These are phyloP conservation scores for Gisinianus flammeolus DNA, from an alignment of 2,888 invertebrate genomes.

Conservation along the genomic window DNA sequence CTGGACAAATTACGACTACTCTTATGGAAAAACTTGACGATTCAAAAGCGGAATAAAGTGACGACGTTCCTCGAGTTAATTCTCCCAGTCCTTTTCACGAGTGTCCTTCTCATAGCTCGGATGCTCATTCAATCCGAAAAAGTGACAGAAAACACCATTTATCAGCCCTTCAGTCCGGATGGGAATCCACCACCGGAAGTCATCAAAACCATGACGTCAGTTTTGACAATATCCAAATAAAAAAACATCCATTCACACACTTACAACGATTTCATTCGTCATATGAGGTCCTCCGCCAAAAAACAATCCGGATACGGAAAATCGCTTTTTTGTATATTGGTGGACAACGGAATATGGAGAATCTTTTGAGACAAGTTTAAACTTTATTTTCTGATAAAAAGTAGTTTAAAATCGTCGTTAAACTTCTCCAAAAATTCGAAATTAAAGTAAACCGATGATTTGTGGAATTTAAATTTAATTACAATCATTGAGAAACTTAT, in stretches of 20 bases:
- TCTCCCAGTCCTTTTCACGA: conserved; percentile 71
- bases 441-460: too few relatives aligned
- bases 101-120: conserved; percentile 74
- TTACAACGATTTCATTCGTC: conserved; percentile 15
- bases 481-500: too few relatives aligned
- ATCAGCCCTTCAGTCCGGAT: conserved; percentile 59
- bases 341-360: too few relatives aligned
- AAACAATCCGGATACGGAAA: too few relatives aligned
- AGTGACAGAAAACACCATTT: conserved; percentile 60
- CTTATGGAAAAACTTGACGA: conserved; percentile 79
- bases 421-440: too few relatives aligned
- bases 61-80: conserved; percentile 62
- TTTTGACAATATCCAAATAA: too few relatives aligned
- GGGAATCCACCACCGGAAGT: conserved; percentile 36
- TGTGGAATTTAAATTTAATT: too few relatives aligned
- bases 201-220: conserved; percentile 46
- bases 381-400: too few relatives aligned
- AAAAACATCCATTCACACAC: conserved; percentile 43
- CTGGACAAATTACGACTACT: conserved; percentile 66
- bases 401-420: too few relatives aligned
- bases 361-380: too few relatives aligned
- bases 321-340: too few relatives aligned
- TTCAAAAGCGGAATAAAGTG: conserved; percentile 74
- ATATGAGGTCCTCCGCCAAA: too few relatives aligned
- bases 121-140: conserved; percentile 60